Evolutionary conservation across 2,888 invertebrate genomes (phyloP), one percentile per base, ranked within the genome.

Genomic region (Spodoptera exigua): DNA sequence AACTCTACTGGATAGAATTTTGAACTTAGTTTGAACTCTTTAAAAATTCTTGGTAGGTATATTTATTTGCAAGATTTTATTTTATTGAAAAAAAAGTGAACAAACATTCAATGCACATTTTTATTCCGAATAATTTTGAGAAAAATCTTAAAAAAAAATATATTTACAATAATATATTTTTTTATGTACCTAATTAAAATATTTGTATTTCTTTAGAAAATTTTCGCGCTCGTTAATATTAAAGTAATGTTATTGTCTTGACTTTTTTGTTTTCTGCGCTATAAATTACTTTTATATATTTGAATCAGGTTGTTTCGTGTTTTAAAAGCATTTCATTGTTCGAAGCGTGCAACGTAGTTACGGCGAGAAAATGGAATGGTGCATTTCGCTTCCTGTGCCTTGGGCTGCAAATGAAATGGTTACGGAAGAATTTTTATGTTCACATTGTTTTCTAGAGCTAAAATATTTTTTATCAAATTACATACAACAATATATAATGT

Each of bases 241-340:
- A 40, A 43, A 48, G 39, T 27, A 58, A 60, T 34, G 49, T 43
- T 27, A 27, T 27, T 41, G 45, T 52, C 45, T 51, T 70, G 64
- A 54, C 76, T 78, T 78, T 72, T 76, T 70, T 57, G 78, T 78
- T 77, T 78, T 69, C 58, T 54, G 48, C 66, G 54, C 70, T 69
- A 71, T 79, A 82, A 87, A 85, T 87, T 86, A 86, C 80, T 82
- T 86, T 85, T 84, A 85, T 85, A 82, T 85, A 83, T 87, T 87
- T 80, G 82, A 86, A 89, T 89, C 87, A 88, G 85, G 87, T 88
- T 87, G 87, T 89, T 88, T 85, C 87, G 84, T 89, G 88, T 91
- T 92, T 92, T 92, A 92, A 93, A 92, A 93, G 92, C 93, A 88
- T 92, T 93, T 90, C 91, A 91, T 92, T 92, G 93, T 93, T 90